phyloP scores from a whole-genome alignment of 2,113 vertebrate genomes.

The Litocranius walleri region DNA sequence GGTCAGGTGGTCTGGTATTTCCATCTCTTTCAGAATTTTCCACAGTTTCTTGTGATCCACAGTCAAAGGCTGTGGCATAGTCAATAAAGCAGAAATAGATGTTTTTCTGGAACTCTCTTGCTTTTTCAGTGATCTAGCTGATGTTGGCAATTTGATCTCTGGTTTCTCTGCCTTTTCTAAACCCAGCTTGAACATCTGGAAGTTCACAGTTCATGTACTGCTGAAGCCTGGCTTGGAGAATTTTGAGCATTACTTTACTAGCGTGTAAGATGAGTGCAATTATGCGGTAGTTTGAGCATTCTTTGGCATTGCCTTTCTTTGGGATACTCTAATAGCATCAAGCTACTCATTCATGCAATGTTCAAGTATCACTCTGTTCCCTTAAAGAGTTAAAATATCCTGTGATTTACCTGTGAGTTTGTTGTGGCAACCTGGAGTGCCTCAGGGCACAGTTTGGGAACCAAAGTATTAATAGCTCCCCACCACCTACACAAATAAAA shows the following conservation, averaged over 20 bases:
- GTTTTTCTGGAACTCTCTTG: too few species aligned
- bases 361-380: not conserved
- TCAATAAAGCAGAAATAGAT: too few species aligned
- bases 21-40: too few species aligned
- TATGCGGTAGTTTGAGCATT: not conserved
- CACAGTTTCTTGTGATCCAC: too few species aligned
- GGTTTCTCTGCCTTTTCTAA: too few species aligned
- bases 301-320: not conserved
- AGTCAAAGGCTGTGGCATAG: too few species aligned
- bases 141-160: too few species aligned
- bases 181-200: too few species aligned
- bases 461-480: not conserved
- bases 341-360: not conserved
- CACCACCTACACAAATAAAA: not conserved
- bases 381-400: not conserved
- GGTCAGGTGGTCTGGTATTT: too few species aligned
- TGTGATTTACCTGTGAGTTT: not conserved
- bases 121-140: fast-evolving
- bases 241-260: too few species aligned
- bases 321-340: not conserved
- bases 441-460: not conserved
- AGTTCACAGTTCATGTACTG: fast-evolving
- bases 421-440: not conserved
- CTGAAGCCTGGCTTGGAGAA: too few species aligned
- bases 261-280: too few species aligned